Evolutionary conservation across 2,888 invertebrate genomes (phyloP).

Genomic region (Melangyna quadrimaculata): DNA sequence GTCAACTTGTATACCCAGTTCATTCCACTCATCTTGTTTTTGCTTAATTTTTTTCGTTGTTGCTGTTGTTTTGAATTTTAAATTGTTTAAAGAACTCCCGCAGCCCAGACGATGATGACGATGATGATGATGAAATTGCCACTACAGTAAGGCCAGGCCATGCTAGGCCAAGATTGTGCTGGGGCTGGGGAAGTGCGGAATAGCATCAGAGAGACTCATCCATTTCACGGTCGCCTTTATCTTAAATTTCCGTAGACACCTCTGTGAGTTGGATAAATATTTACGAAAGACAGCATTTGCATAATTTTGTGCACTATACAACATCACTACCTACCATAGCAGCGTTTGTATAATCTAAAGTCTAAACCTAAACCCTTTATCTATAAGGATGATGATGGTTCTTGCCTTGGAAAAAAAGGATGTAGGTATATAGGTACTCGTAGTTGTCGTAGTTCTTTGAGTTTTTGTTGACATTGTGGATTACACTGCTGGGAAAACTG

Average conservation of each 20-base stretch:
- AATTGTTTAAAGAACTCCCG: constrained; percentile 51
- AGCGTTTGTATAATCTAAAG: neutral
- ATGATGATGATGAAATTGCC: constrained; percentile 16
- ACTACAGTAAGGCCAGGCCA: neutral
- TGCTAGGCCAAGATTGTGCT: neutral
- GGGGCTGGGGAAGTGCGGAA: no score
- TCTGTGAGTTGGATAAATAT: constrained; percentile 72
- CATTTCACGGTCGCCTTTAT: constrained; percentile 71
- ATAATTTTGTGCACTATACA: constrained; percentile 69
- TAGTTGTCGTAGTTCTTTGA: constrained; percentile 58
- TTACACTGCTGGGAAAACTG: constrained; percentile 63
- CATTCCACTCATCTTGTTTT: constrained; percentile 49
- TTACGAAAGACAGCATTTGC: constrained; percentile 70
- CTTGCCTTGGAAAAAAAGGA: constrained; percentile 26
- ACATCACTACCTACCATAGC: constrained; percentile 26
- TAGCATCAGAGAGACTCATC: constrained; percentile 48
- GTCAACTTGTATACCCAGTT: constrained; percentile 55
- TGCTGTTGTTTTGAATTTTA: constrained; percentile 8
- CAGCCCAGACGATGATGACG: constrained; percentile 41
- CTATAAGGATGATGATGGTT: constrained; percentile 10
- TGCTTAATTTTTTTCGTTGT: constrained; percentile 21
- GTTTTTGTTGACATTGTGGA: constrained; percentile 68
- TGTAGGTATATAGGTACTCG: no score
- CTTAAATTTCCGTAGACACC: constrained; percentile 69
- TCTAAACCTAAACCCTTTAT: constrained; percentile 29